Base-by-base conservation (phyloP, 2,113 vertebrate genomes). In the Gobio gobio region DNA sequence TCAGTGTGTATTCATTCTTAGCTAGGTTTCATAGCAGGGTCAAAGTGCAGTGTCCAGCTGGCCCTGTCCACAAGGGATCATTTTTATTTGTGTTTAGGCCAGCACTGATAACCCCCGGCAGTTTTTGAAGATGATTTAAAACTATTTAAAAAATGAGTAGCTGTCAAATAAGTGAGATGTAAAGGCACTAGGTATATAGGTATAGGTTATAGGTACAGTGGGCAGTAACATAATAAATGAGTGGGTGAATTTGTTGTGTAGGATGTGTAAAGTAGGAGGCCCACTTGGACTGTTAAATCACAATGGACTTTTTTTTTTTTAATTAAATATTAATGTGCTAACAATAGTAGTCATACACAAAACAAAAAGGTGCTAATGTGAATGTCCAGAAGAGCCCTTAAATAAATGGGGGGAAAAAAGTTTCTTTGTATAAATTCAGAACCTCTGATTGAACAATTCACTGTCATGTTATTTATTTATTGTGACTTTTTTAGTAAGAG, bases 41-140 rank as follows among this genome's bases (percentile, higher is more conserved):
- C 80, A 83, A 83, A 83, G 80, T 70, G 20, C 80, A 58, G 33
- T 24, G 22, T 58, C 80, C 66, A 83, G 66, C 80, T 83, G 66
- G 26, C 29, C 49, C 18, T 51, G 24, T 68, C 61, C 61, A 45
- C 58, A 36, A 36, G 26, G 18, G 43, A 58, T 58, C 4, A 18
- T 40, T 54, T 72, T 66, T 83, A 43, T 83, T 72, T 58, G 49
- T 82, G 64, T 82, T 56, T 58, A 24, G 75, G 26, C 12, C 16
- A 68, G 26, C 56, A 78, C 20, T 51, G 36, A 82, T 51, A 51
- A 54, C 18, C 64, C 16, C 16, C 16, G 16, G 7, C 0, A 16
- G 7, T 20, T 20, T 54, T 20, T 54, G 5, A 54, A 54, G 51
- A 54, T 20, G 16, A 54, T 54, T 54, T 18, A 54, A 54, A 56